Percentiles rank a stretch among this genome's conserved stretches.
phyloP scores from a whole-genome alignment of 2,113 vertebrate species.

The Jacana jacana region DNA sequence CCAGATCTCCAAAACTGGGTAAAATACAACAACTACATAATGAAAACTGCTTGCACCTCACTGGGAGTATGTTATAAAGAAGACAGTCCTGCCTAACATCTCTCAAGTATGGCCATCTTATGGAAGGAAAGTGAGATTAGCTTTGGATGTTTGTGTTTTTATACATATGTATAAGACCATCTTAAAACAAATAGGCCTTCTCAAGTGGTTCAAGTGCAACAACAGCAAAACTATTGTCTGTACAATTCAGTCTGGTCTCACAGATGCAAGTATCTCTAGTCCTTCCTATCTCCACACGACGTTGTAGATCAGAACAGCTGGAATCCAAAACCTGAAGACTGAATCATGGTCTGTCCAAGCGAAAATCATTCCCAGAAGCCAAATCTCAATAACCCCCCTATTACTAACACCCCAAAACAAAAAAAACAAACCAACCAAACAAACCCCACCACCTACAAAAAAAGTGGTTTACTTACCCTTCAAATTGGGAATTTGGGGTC shows the following conservation, averaged over 20 bases:
- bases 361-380: neutral
- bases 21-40: neutral
- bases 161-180: neutral
- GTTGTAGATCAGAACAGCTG: neutral
- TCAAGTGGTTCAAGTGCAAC: neutral
- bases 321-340: neutral
- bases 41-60: neutral
- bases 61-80: neutral
- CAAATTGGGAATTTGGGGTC: neutral
- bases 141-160: neutral
- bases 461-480: neutral
- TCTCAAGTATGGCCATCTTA: neutral
- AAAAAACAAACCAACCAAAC: neutral
- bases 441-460: neutral
- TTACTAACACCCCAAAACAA: neutral
- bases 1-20: neutral
- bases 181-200: neutral
- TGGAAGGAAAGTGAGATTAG: neutral
- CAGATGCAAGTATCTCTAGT: neutral
- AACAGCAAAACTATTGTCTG: neutral
- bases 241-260: neutral
- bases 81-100: neutral
- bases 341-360: neutral
- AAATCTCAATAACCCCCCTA: neutral
- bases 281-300: neutral